Evolutionary conservation across 2,797 vertebrate genomes (phyloP).

Genomic region (Crypturellus tataupa): DNA sequence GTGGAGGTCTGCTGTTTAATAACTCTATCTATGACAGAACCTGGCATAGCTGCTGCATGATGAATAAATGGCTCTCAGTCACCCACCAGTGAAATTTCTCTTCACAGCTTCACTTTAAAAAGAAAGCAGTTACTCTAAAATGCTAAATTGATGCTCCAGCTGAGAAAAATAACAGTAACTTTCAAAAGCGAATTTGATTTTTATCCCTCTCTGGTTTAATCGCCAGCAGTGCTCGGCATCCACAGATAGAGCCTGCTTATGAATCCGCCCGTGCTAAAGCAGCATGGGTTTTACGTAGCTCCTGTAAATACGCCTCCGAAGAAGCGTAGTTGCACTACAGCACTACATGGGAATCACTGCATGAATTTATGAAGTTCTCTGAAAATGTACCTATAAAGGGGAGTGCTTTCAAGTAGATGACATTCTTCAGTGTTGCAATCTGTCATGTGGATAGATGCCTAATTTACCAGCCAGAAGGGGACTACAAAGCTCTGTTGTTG

Average conservation of each 20-base stretch:
- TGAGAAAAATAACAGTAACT: constrained; percentile 67
- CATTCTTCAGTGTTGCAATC: constrained; percentile 21
- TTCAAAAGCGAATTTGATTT: constrained; percentile 40
- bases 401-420: not conserved
- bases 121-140: constrained; percentile 36
- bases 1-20: not conserved
- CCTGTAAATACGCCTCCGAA: constrained; percentile 34
- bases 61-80: constrained; percentile 42
- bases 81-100: constrained; percentile 38
- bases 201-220: constrained; percentile 62
- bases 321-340: not conserved
- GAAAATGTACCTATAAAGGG: constrained; percentile 11
- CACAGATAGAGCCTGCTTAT: constrained; percentile 69
- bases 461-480: constrained; percentile 30
- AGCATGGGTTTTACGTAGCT: not conserved
- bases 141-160: constrained; percentile 64
- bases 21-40: not conserved
- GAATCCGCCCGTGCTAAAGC: constrained; percentile 34
- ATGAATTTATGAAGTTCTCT: not conserved
- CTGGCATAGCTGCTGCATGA: not conserved
- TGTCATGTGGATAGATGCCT: constrained; percentile 28
- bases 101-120: constrained; percentile 50
- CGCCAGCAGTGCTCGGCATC: constrained; percentile 49
- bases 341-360: not conserved
- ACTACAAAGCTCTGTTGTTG: constrained; percentile 48